Evolutionary conservation across 2,113 vertebrate species (phyloP), one percentile per base, ranked within the genome.

Genomic region (Lucifuga dentata): DNA sequence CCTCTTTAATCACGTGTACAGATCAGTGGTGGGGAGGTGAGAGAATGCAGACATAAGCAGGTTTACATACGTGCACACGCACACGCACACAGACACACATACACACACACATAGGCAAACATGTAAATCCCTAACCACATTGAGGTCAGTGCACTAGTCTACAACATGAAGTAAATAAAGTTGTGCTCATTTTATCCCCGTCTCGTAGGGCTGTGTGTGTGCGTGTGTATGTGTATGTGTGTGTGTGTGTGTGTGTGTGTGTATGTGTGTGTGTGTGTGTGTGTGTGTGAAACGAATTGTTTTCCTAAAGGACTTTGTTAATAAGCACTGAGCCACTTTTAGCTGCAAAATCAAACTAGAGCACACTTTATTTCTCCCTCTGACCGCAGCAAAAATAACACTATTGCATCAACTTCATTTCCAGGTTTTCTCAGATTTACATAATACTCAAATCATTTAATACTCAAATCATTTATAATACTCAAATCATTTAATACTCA

Each of bases 121-220:
- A 40, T 50, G 15, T 29, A 64, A 71, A 70, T 57, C 64, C 64
- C 76, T 43, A 60, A 66, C 20, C 40, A 33, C 72, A 63, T 7
- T 10, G 41, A 39, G 73, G 81, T 78, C 74, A 71, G 53, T 40
- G 29, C 60, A 29, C 57, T 21, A 0, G 12, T 62, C 39, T 48
- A 16, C 55, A 66, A 32, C 35, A 46, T 16, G 11, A 33, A 66
- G 61, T 64, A 75, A 86, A 78, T 71, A 79, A 73, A 68, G 29
- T 40, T 57, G 48, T 64, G 48, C 45, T 74, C 44, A 55, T 70
- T 80, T 78, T 29, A 51, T 50, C 21, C 45, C 17, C 5, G 44
- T 16, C 67, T 66, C 68, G 49, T 5, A 38, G 19, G n/a, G n/a
- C 26, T 29, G 26, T 29, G 26, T 29, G 26, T 29, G 26, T 29